phyloP scores from a whole-genome alignment of 2,888 invertebrate species.

The Podotricha telesiphe region DNA sequence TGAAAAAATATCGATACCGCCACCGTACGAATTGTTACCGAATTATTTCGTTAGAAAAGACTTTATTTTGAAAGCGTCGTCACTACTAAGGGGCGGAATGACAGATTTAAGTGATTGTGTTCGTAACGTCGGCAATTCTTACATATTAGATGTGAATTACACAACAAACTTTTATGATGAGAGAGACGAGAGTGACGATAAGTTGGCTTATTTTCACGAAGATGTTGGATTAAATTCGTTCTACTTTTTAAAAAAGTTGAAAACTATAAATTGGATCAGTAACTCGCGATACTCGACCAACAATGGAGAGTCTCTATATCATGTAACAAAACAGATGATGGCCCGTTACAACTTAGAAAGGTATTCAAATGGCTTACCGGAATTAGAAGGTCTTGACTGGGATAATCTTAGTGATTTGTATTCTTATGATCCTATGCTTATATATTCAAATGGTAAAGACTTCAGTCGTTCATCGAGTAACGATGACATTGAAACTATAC shows the following conservation, averaged over 20 bases:
- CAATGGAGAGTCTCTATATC: constrained; percentile 86
- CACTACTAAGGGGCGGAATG: constrained; percentile 59
- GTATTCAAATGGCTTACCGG: constrained; percentile 85
- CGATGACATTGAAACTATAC: constrained; percentile 60
- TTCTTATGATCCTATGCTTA: constrained; percentile 85
- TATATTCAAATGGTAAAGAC: constrained; percentile 85
- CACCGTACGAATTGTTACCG: constrained; percentile 87
- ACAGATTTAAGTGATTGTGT: constrained; percentile 57
- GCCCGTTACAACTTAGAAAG: constrained; percentile 89
- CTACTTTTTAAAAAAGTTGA: constrained; percentile 84
- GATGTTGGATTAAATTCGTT: constrained; percentile 87
- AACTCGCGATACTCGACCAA: constrained; percentile 56
- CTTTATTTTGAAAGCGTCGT: constrained; percentile 77
- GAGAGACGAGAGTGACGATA: constrained; percentile 83
- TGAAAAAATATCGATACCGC: constrained; percentile 83
- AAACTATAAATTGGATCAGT: constrained; percentile 81
- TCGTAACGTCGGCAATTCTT: constrained; percentile 68
- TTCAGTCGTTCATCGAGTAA: constrained; percentile 81
- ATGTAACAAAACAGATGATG: constrained; percentile 86
- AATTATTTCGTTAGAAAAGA: constrained; percentile 86
- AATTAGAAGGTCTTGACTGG: constrained; percentile 82
- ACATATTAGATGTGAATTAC: constrained; percentile 69
- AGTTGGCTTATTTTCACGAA: constrained; percentile 88
- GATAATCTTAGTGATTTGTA: constrained; percentile 66
- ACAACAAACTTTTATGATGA: constrained; percentile 68